Conservation (phyloP, 2,888 invertebrate genomes). For the Keiferia lycopersicella region DNA sequence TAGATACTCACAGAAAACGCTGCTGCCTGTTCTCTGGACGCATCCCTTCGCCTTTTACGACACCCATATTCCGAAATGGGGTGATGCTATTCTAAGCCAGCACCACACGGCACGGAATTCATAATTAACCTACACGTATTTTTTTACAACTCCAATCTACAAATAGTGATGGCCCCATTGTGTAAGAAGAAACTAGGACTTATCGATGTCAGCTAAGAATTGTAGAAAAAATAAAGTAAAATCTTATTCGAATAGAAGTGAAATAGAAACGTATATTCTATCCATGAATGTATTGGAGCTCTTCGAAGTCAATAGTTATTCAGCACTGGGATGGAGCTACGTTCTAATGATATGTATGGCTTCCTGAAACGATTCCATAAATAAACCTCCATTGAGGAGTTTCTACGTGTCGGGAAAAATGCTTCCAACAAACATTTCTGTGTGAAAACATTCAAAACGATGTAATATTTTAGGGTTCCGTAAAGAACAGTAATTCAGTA, state of each 20-base stretch:
- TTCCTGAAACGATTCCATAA: constrained; percentile 22
- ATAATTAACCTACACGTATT: too few species aligned
- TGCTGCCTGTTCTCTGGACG: too few species aligned
- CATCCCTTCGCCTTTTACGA: too few species aligned
- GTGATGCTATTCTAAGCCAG: too few species aligned
- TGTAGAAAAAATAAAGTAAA: not conserved
- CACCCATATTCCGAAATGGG: too few species aligned
- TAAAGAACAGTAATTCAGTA: too few species aligned
- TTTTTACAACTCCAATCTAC: too few species aligned
- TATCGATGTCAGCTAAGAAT: not conserved
- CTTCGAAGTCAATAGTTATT: constrained; percentile 23
- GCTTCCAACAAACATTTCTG: constrained; percentile 3
- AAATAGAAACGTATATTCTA: not conserved
- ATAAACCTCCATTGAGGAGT: constrained; percentile 16
- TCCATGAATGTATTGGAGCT: constrained; percentile 3
- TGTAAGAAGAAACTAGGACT: not conserved
- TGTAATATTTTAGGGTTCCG: constrained; percentile 8
- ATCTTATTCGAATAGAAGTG: not conserved
- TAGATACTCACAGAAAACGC: too few species aligned
- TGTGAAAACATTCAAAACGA: constrained; percentile 3
- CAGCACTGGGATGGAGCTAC: constrained; percentile 8
- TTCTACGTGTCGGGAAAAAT: constrained; percentile 11
- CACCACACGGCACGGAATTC: too few species aligned
- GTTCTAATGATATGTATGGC: constrained; percentile 23
- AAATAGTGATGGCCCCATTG: too few species aligned